These are phyloP conservation scores for Lytechinus pictus DNA, from an alignment of 35 echinoderm and acorn worm species.

Conservation along the genomic window DNA sequence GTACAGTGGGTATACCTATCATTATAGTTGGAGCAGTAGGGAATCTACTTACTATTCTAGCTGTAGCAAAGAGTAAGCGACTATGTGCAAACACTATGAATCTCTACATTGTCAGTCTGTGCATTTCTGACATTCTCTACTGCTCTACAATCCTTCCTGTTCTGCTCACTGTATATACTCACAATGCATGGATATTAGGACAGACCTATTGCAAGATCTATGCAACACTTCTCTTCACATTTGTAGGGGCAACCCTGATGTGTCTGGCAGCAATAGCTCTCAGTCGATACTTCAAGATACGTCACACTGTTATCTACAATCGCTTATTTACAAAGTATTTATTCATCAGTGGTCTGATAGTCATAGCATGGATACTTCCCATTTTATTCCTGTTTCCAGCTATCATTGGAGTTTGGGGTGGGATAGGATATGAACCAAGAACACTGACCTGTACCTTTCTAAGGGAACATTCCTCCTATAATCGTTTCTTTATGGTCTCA, in stretches of 20 bases:
- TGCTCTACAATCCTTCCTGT: conserved; percentile 55
- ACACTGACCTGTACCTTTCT: conserved; percentile 56
- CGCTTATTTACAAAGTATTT: conserved; percentile 48
- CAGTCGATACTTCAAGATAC: conserved; percentile 58
- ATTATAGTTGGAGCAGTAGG: conserved; percentile 40
- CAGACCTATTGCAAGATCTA: conserved; percentile 51
- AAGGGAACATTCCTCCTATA: conserved; percentile 40
- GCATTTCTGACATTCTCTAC: conserved; percentile 59
- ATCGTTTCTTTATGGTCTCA: conserved; percentile 55
- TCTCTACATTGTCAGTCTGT: conserved; percentile 51
- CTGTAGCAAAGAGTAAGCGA: conserved; percentile 45
- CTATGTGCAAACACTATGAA: conserved; percentile 48
- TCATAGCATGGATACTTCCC: conserved; percentile 54
- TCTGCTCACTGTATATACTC: conserved; percentile 40
- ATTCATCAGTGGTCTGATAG: background rate
- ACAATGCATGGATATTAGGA: conserved; percentile 57
- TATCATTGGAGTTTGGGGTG: conserved; percentile 50
- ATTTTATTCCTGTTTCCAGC: conserved; percentile 56
- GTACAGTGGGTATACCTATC: conserved; percentile 58
- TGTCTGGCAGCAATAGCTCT: conserved; percentile 59
- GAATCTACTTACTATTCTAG: conserved; percentile 48
- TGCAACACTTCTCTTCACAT: conserved; percentile 56
- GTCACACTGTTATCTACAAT: conserved; percentile 44
- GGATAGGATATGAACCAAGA: conserved; percentile 54
- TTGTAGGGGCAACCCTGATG: conserved; percentile 52